Conservation (phyloP, 2,113 vertebrate genomes). For the Bujurquina vittata region DNA sequence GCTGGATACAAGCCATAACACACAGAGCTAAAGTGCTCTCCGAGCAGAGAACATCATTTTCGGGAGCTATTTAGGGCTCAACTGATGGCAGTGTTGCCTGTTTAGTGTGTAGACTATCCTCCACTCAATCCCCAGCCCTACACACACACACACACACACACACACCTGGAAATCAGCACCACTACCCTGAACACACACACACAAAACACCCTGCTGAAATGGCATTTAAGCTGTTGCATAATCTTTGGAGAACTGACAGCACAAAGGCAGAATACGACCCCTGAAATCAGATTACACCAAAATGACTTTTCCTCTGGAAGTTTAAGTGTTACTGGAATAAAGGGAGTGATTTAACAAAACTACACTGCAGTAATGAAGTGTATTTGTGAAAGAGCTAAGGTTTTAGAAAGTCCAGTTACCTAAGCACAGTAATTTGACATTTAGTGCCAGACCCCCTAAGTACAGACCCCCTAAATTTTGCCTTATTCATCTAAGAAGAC, state of each 20-base stretch:
- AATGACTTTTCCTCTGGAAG: conserved; percentile 21
- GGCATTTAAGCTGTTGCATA: conserved; percentile 57
- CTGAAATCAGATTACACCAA: conserved; percentile 43
- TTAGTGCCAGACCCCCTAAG: background rate
- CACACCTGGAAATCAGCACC: conserved; percentile 22
- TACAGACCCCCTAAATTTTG: background rate
- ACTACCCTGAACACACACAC: conserved; percentile 7
- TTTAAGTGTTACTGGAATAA: conserved; percentile 18
- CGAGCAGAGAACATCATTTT: conserved; percentile 34
- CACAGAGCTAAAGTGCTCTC: conserved; percentile 17
- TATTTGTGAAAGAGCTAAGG: background rate
- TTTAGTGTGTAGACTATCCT: background rate
- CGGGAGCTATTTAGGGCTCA: conserved; percentile 46
- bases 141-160: background rate
- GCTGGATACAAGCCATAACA: conserved; percentile 35
- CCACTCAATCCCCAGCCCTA: background rate
- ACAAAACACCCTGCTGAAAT: conserved; percentile 42
- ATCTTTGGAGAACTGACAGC: conserved; percentile 38
- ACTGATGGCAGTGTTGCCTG: conserved; percentile 16
- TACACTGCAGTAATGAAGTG: background rate
- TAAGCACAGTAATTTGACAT: background rate
- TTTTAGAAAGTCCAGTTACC: conserved; percentile 9
- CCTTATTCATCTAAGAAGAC: background rate
- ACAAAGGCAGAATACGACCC: conserved; percentile 30
- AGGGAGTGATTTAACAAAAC: background rate